These are phyloP conservation scores for Siniperca knerii DNA, from an alignment of 2,113 vertebrate genomes.

Conservation along the genomic window DNA sequence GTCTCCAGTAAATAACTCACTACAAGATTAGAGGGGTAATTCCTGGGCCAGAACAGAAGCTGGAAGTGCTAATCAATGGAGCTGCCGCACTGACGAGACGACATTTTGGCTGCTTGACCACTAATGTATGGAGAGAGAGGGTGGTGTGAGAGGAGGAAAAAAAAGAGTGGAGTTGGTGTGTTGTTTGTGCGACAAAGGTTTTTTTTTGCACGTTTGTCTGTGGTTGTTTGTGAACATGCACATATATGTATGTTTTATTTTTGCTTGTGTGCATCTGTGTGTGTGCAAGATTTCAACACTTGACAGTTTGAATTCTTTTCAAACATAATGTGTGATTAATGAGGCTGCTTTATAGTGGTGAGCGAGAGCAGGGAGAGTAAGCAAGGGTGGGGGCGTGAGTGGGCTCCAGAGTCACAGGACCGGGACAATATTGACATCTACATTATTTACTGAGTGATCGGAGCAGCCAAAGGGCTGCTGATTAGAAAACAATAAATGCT, in stretches of 20 bases:
- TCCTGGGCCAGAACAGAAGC: constrained; percentile 82
- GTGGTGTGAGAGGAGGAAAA: not conserved
- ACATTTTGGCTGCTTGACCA: constrained; percentile 84
- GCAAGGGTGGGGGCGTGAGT: constrained; percentile 39
- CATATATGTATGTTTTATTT: not conserved
- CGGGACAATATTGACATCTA: constrained; percentile 85
- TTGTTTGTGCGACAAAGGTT: not conserved
- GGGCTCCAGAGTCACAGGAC: constrained; percentile 78
- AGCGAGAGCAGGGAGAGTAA: constrained; percentile 57
- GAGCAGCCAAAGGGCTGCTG: constrained; percentile 83
- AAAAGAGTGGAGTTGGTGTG: not conserved
- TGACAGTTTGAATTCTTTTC: constrained; percentile 82
- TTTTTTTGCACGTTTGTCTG: not conserved
- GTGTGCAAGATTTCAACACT: constrained; percentile 58
- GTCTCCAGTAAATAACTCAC: constrained; percentile 83
- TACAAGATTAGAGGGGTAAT: constrained; percentile 86
- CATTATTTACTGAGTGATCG: constrained; percentile 87
- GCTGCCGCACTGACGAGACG: constrained; percentile 79
- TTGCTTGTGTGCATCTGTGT: not conserved
- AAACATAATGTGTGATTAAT: constrained; percentile 84
- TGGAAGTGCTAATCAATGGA: constrained; percentile 86
- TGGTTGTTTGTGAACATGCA: not conserved
- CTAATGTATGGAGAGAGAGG: constrained; percentile 68
- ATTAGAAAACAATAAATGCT: constrained; percentile 88
- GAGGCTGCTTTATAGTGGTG: constrained; percentile 78